Evolutionary conservation across 2,113 vertebrate species (phyloP), one percentile per base, ranked within the genome.

Genomic region (Thalassarche chlororhynchos): DNA sequence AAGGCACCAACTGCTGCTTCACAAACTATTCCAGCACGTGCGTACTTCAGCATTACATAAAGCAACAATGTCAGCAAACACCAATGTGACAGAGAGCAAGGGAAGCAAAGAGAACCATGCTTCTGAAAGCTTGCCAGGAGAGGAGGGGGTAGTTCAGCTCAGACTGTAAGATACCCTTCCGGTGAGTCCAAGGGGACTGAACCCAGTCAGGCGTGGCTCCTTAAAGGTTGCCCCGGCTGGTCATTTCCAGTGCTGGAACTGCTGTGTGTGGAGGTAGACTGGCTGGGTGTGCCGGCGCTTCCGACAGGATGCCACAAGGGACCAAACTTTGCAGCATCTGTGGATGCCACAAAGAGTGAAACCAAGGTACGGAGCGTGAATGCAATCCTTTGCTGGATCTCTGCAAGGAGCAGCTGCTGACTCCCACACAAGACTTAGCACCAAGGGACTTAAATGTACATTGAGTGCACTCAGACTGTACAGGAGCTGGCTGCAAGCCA

Each of bases 391-490:
- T 32, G 69, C 65, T 79, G 70, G 57, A 71, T 32, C 52, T 64
- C 66, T 60, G 88, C 62, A 79, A 34, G 79, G 85, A 96, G 92
- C 96, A 94, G 92, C 94, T 95, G 94, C 90, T 60, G 42, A n/a
- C 87, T 76, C 94, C 92, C 82, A 82, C 90, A 24, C 64, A 17
- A 15, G 46, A 28, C 69, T 58, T n/a, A 10, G 85, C 88, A 60
- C 57, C 3, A 0, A 29, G 66, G 65, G 32, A 52, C 84, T 75
- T 6, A 7, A 17, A 42, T 2, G 68, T 36, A 72, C 42, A 16
- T 3, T 4, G 75, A 65, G 89, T 69, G 79, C 89, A 90, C 62
- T 69, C 88, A 92, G 83, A 34, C 83, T 76, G 71, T 36, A 8
- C 34, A 28, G 76, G 64, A 81, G 69, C 72, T 87, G 87, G 66